Base-by-base conservation (phyloP, 2,797 vertebrate species). In the Phyllotis vaccarum region DNA sequence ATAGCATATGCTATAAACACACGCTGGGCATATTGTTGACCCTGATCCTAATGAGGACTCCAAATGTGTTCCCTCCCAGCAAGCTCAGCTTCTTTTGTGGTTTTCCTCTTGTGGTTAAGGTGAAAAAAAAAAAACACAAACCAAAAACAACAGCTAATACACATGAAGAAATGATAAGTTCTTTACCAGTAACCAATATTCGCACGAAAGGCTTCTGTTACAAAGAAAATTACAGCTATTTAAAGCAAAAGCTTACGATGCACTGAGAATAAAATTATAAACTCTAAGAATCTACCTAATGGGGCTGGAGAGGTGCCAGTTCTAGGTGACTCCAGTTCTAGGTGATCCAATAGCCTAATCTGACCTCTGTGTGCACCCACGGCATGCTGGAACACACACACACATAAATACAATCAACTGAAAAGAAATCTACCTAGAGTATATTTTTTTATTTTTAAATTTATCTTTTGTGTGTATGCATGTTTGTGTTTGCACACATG, bases 1-100 rank as follows among this genome's bases (percentile, higher is more conserved):
- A n/a, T 90, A 87, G 72, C 97, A 95, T 29, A 86, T 85, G 97
- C 90, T 80, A 29, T 74, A 89, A 83, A 89, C 78, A 66, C 27
- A 76, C 60, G 24, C 62, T 90, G 34, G 56, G 78, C 54, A 31
- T 56, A 22, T 86, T 91, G 58, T 92, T 95, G 87, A 97, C 90
- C 89, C 76, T 43, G 72, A 75, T 91, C 87, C 82, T 93, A 56
- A 1, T 27, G 85, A 93, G 95, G 91, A 85, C 87, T 93, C 56
- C 22, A 66, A 95, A 88, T 64, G 54, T 90, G n/a, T 88, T 92
- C 85, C 82, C 46, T 78, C 43, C 78, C 54, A 78, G 86, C 34
- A 74, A 92, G 83, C 68, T 89, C 54, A 79, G 62, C 82, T 83
- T 83, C 56, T n/a, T 54, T 40, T 93, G 72, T 78, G 83, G 46